Percentiles rank a stretch among this genome's conserved stretches.
Conservation (phyloP, 2,797 vertebrate genomes). For the Craterocephalus amniculus region DNA sequence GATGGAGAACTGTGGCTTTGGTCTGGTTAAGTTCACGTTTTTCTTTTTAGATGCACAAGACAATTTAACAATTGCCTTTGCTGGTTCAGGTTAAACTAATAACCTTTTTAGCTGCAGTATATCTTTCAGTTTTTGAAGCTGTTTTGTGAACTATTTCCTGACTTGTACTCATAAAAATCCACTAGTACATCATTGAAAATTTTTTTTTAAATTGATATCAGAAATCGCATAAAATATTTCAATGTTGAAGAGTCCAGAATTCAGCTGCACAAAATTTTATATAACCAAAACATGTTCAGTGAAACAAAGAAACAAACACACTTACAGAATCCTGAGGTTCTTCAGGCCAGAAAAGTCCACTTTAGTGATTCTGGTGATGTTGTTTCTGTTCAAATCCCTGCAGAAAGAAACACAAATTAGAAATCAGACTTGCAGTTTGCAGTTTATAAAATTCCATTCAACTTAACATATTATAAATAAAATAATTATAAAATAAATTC, state of each 20-base stretch:
- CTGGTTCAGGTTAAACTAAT: not conserved
- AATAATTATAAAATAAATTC: not conserved
- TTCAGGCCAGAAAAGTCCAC: constrained; percentile 94
- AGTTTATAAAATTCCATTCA: not conserved
- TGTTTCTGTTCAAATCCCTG: constrained; percentile 97
- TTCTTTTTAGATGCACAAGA: not conserved
- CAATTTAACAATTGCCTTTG: not conserved
- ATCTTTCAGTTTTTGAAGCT: not conserved
- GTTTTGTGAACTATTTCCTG: not conserved
- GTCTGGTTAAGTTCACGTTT: not conserved
- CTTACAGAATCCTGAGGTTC: constrained; percentile 98
- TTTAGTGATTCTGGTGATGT: constrained; percentile 96
- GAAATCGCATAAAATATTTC: not conserved
- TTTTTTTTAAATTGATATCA: not conserved
- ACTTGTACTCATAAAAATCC: not conserved
- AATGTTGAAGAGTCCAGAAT: not conserved
- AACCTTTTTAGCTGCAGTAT: not conserved
- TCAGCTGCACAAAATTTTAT: not conserved
- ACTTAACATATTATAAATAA: not conserved
- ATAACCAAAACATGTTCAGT: not conserved
- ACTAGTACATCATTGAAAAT: not conserved
- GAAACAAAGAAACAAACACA: constrained; percentile 14
- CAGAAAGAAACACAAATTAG: constrained; percentile 32
- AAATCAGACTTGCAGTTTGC: not conserved
- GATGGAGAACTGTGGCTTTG: not conserved